Percentiles rank a stretch among this genome's conserved stretches.
Conservation (phyloP, 2,113 vertebrate species). For the Datnioides undecimradiatus region DNA sequence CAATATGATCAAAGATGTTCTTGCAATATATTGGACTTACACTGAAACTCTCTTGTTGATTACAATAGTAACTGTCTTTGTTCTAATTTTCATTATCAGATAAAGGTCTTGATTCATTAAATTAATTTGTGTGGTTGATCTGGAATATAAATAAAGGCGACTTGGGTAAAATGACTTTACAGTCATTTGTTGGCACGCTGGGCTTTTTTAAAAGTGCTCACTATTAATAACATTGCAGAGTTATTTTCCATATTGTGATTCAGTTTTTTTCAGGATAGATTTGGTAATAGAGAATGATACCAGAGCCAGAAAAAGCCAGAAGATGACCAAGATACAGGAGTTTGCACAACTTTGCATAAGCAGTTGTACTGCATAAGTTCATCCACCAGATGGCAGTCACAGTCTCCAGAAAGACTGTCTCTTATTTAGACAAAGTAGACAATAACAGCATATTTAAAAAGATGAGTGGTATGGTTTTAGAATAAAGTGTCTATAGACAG, state of each 20-base stretch:
- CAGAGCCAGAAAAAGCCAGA: not conserved
- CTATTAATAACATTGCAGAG: not conserved
- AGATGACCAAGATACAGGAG: not conserved
- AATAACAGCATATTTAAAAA: no score
- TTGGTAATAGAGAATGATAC: not conserved
- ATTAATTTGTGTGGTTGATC: not conserved
- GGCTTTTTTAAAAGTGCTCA: not conserved
- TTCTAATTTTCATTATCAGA: not conserved
- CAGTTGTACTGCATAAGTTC: not conserved
- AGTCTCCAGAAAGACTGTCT: not conserved
- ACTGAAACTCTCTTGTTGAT: not conserved
- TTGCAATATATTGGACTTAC: not conserved
- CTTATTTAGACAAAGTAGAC: not conserved
- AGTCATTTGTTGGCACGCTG: not conserved
- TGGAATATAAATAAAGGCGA: constrained; percentile 48
- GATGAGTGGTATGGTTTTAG: not conserved
- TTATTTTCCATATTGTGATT: not conserved
- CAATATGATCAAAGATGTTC: not conserved
- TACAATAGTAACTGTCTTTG: not conserved
- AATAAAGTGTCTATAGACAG: not conserved
- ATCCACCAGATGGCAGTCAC: constrained; percentile 51
- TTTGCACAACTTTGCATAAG: not conserved
- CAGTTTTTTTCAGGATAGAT: not conserved
- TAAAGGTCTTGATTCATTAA: constrained; percentile 1
- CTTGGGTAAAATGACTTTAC: not conserved